phyloP scores from a whole-genome alignment of 2,888 invertebrate species.

The Cotesia congregata region DNA sequence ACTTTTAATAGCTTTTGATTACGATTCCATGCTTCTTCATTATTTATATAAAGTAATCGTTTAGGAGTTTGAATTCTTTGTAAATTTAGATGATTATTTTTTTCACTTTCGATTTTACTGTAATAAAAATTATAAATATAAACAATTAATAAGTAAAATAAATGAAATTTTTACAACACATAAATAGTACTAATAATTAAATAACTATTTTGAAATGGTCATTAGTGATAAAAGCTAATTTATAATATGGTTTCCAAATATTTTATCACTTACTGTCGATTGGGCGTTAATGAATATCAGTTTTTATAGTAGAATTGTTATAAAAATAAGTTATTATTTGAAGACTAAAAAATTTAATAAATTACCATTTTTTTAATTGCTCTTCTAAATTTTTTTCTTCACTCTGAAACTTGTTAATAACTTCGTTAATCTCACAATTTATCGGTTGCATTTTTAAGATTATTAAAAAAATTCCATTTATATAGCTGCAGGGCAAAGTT shows the following conservation, averaged over 20 bases:
- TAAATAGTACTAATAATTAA: no score
- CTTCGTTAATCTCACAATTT: conserved; percentile 32
- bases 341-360: conserved; percentile 22
- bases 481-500: not conserved
- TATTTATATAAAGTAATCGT: conserved; percentile 49
- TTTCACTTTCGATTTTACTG: conserved; percentile 48
- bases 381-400: conserved; percentile 51
- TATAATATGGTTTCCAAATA: no score
- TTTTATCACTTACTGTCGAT: no score
- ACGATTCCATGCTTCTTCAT: conserved; percentile 54
- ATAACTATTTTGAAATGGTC: no score
- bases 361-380: conserved; percentile 54
- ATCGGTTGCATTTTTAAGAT: conserved; percentile 37
- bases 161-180: not conserved
- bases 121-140: conserved; percentile 28
- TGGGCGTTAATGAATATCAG: no score
- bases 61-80: conserved; percentile 28
- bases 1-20: conserved; percentile 63
- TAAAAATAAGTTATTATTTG: conserved; percentile 12
- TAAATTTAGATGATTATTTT: conserved; percentile 36
- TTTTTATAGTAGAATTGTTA: no score
- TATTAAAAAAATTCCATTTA: not conserved
- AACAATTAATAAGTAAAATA: conserved; percentile 15
- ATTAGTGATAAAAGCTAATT: no score
- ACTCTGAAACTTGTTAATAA: conserved; percentile 45